Evolutionary conservation across 2,797 vertebrate species (phyloP), one percentile per base, ranked within the genome.

Genomic region (Carapus acus): DNA sequence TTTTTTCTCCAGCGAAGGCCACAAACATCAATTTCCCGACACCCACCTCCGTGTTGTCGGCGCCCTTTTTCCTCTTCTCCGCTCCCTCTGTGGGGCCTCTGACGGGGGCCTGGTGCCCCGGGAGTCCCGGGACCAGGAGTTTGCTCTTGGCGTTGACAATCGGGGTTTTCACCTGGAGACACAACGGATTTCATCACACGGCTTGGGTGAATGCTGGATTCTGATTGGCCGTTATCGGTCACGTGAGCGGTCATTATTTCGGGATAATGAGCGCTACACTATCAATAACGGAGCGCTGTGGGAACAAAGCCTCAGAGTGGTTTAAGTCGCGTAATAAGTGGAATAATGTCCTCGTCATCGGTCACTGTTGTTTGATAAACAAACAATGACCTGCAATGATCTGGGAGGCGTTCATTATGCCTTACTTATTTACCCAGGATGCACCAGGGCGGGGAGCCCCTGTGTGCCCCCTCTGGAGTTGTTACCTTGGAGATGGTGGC

Each of bases 401-500:
- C n/a, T n/a, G 24, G 24, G 24, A 24, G 7, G 29, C 15, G 31
- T n/a, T n/a, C 6, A 43, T 2, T 0, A n/a, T 14, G 0, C 43
- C 24, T 31, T 44, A 4, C 1, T 29, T 27, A 23, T 40, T 18
- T 1, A 34, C 38, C 27, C 16, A 13, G 4, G 16, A 15, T 38
- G 17, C 2, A 6, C 6, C 3, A 27, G 24, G 24, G 24, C 5
- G 24, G 24, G 24, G 24, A 27, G 24, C 9, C 9, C 37, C 33
- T 49, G 7, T 37, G 15, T 15, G 24, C 24, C 9, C 9, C 24
- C 24, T 27, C 24, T 9, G 24, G 24, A 9, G 24, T 9, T 27
- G 43, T 91, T 83, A 99, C 96, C 93, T 95, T 98, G 71, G 92
- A 93, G 67, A 97, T 38, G 1, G 88, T 83, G 1, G 85, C 86